Base-by-base conservation (phyloP, 2,797 vertebrate species). In the Remorina albescens region DNA sequence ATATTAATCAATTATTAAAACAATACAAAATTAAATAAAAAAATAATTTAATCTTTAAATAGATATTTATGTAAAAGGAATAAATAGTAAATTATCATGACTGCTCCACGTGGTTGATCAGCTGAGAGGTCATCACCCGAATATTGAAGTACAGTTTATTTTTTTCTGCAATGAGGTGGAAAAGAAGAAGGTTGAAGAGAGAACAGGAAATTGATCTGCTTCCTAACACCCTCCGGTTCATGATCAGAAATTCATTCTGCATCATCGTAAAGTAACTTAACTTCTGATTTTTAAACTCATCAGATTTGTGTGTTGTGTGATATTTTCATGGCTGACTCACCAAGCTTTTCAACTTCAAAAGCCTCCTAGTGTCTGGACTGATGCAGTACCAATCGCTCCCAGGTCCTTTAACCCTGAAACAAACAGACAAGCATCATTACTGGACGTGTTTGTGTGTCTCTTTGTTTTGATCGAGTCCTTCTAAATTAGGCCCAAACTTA, bases 71-170 rank as follows among this genome's bases (percentile, higher is more conserved):
- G 21, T 46, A 71, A 76, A 77, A 65, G 3, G 3, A 77, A 87
- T 82, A 87, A 88, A 86, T 82, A 84, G 19, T 59, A 11, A 21
- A 49, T 28, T 1, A 50, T n/a, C 30, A 18, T 56, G 26, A 9
- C n/a, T 19, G 11, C 41, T 49, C 9, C 0, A 30, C 19, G 8
- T 37, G 54, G 72, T 56, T 60, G 55, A 57, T 62, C 59, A 26
- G 44, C 5, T 36, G 18, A 1, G 47, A 8, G 1, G n/a, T 34
- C 30, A 30, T 3, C 6, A 30, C 30, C 6, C 30, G 6, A 30
- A 30, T 6, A 30, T 66, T 2, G 51, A 34, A 25, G 21, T 54
- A 50, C 88, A 89, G 1, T 0, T 0, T 0, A 84, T 0, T 2
- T 41, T 3, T 37, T 61, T 56, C 85, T 89, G 69, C 4, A 46